Base-by-base conservation (phyloP, 2,888 invertebrate genomes). In the Lithosia quadra region DNA sequence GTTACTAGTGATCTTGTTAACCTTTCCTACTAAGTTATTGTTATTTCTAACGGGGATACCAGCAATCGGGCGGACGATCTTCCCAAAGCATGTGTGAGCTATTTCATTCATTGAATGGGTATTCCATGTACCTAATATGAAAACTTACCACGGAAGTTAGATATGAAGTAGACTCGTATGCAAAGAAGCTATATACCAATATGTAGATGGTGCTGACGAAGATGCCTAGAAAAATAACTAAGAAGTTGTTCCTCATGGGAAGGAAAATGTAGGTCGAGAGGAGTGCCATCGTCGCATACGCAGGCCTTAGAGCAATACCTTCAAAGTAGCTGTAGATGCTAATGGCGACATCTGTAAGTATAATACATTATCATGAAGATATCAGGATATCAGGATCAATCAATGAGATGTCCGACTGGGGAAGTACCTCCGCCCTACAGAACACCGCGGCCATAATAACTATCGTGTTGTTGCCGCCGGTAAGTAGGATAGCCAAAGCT, bases 231-330 rank as follows among this genome's bases (percentile, higher is more conserved):
- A 97, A 84, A 34, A 97, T 95, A 0, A 97, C 97, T 73, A 97
- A 94, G 73, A 96, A 95, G 85, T 97, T 97, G 84, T 97, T 96
- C 28, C 97, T 96, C 84, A 98, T 95, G 0, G 98, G 98, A 77
- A 98, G 95, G 90, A 98, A 98, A 76, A 98, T 96, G 89, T 98
- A 98, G 74, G 97, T 96, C 1, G 97, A 97, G 64, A 98, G 95
- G 1, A 98, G 94, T 1, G 97, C 96, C 88, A 97, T 96, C 0
- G 97, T 96, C 1, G 96, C 95, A 84, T 97, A 97, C 0, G 97
- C 96, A 22, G 97, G 97, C 67, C 97, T 95, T 0, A 96, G 88
- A 3, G 91, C 85, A 60, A 95, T 92, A 39, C 95, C 95, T 74
- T 93, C 92, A 18, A 92, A 89, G 1, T 95, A 93, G 81, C 97